phyloP scores from a whole-genome alignment of 53 echinoderm and acorn worm species.

The Hippasteria phrygiana region DNA sequence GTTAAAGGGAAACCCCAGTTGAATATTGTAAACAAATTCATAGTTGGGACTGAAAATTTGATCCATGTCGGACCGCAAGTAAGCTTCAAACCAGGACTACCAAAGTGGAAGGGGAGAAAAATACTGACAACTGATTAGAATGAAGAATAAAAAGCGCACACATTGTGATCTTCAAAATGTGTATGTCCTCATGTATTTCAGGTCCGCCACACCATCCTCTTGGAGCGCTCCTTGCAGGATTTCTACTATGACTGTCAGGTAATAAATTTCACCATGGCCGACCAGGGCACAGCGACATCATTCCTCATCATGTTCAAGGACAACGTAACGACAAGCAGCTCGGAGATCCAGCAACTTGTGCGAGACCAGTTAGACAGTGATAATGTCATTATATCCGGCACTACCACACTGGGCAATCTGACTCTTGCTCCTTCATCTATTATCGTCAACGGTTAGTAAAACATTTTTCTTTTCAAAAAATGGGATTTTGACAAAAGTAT shows the following conservation, averaged over 20 bases:
- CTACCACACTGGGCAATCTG: slow-evolving; percentile 68
- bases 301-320: slow-evolving; percentile 51
- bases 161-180: background rate
- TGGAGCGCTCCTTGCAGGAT: slow-evolving; percentile 59
- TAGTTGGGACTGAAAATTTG: too few species aligned
- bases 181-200: slow-evolving; percentile 21
- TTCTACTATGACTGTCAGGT: slow-evolving; percentile 67
- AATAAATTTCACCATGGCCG: slow-evolving; percentile 48
- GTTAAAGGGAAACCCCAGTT: too few species aligned
- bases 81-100: too few species aligned
- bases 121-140: too few species aligned
- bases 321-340: slow-evolving; percentile 32
- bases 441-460: slow-evolving; percentile 46
- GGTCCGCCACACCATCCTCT: slow-evolving; percentile 65
- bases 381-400: slow-evolving; percentile 68
- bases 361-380: slow-evolving; percentile 20
- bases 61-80: too few species aligned
- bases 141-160: too few species aligned
- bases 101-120: too few species aligned
- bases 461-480: too few species aligned
- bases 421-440: slow-evolving; percentile 48
- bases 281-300: slow-evolving; percentile 42
- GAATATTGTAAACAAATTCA: too few species aligned
- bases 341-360: slow-evolving; percentile 10
- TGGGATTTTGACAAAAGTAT: too few species aligned